These are phyloP conservation scores for Boloria euphrosyne DNA, from an alignment of 2,888 invertebrate species.

Conservation along the genomic window DNA sequence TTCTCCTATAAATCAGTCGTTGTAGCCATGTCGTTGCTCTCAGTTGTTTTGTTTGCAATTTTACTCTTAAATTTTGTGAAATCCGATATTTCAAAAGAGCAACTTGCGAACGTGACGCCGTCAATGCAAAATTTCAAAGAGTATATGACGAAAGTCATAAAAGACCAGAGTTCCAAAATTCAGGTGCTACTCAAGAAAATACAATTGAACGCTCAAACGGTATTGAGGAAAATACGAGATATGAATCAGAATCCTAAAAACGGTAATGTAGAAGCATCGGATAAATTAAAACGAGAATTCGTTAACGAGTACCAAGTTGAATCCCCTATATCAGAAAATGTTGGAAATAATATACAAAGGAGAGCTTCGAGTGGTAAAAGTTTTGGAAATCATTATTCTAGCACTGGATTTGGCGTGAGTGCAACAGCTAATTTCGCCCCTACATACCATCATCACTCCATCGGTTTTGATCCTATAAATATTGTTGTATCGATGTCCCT, in stretches of 20 bases:
- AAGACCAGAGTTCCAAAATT: constrained; percentile 70
- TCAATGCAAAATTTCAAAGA: constrained; percentile 63
- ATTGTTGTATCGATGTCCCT: constrained; percentile 76
- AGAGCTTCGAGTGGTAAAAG: constrained; percentile 52
- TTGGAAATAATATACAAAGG: constrained; percentile 43
- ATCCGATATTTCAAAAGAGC: constrained; percentile 52
- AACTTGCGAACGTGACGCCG: constrained; percentile 43
- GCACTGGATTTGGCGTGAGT: constrained; percentile 64
- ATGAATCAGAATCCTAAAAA: constrained; percentile 50
- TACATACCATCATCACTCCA: constrained; percentile 76
- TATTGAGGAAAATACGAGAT: constrained; percentile 62
- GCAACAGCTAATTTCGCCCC: constrained; percentile 59
- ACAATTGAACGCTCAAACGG: constrained; percentile 66
- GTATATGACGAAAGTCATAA: constrained; percentile 62
- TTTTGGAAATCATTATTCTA: constrained; percentile 60
- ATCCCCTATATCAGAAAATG: constrained; percentile 53
- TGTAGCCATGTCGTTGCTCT: constrained; percentile 65
- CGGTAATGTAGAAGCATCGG: constrained; percentile 21
- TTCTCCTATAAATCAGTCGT: constrained; percentile 48
- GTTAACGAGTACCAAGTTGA: constrained; percentile 58
- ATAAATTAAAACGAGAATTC: constrained; percentile 26
- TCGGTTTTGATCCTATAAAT: constrained; percentile 78
- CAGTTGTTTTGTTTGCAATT: constrained; percentile 56
- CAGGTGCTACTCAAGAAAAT: constrained; percentile 65
- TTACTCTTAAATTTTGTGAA: constrained; percentile 57